A percentile compares a stretch with the other conserved stretches of the same genome.
Conservation (phyloP, 35 echinoderm and acorn worm genomes). For the Heliocidaris erythrogramma region DNA sequence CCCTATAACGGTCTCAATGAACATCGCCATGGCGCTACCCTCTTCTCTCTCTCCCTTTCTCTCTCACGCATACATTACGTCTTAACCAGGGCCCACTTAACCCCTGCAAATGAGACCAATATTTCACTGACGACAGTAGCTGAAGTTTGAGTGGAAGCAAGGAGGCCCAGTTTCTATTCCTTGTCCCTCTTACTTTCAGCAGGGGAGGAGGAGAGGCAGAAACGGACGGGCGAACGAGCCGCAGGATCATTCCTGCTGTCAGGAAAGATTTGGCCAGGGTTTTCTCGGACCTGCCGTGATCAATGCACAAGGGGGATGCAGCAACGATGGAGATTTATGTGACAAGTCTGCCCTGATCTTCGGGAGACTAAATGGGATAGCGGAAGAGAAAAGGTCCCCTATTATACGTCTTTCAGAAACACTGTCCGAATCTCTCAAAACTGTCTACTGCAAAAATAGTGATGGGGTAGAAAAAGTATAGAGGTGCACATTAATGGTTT, state of each 20-base stretch:
- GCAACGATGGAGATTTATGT: not conserved
- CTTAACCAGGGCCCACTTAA: conserved; percentile 40
- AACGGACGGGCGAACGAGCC: not conserved
- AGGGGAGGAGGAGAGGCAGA: not conserved
- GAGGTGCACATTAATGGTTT: too few species aligned
- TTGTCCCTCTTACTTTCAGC: not conserved
- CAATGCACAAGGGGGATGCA: not conserved
- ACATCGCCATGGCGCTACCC: not conserved
- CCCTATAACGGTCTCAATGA: conserved; percentile 28
- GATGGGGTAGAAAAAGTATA: too few species aligned
- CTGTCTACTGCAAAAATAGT: too few species aligned
- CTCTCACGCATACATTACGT: conserved; percentile 35
- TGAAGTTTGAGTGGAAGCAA: not conserved
- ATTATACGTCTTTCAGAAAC: not conserved
- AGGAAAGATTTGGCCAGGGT: not conserved
- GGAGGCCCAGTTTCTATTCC: not conserved
- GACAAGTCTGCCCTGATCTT: not conserved
- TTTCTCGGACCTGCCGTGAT: not conserved
- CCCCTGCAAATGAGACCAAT: conserved; percentile 41
- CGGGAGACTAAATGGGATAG: not conserved
- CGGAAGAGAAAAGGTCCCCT: not conserved
- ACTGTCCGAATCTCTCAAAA: not conserved
- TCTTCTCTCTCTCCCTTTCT: not conserved
- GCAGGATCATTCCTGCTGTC: not conserved
- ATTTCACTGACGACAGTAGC: conserved; percentile 26